These are phyloP conservation scores for Augochlora pura DNA, from an alignment of 1,140 invertebrate genomes.

Conservation along the genomic window DNA sequence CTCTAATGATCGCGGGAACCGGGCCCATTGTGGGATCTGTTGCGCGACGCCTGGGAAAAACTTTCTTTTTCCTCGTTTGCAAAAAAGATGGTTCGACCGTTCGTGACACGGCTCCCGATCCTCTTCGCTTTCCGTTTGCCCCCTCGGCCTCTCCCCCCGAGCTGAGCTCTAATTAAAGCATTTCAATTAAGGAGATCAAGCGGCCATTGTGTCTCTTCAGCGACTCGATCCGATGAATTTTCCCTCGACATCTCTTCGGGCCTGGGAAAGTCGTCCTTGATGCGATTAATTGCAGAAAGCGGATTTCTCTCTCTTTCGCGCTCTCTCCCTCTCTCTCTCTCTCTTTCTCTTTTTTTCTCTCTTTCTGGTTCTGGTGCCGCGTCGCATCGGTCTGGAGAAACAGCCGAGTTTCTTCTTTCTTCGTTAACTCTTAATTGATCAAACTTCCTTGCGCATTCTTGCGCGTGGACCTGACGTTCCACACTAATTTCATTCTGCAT, in stretches of 20 bases:
- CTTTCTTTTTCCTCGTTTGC: constrained; percentile 38
- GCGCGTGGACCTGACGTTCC: not conserved
- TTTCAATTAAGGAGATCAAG: constrained; percentile 60
- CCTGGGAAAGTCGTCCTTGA: constrained; percentile 53
- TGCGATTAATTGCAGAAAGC: constrained; percentile 59
- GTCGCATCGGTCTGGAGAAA: not conserved
- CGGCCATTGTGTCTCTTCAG: constrained; percentile 40
- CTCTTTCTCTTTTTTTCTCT: not conserved
- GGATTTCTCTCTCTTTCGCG: constrained; percentile 18
- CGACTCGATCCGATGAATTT: constrained; percentile 53
- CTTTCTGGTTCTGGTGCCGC: too few species aligned
- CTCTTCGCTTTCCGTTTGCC: not conserved
- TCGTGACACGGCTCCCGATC: constrained; percentile 7
- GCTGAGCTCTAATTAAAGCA: constrained; percentile 50
- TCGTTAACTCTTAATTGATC: constrained; percentile 33
- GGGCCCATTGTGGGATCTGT: constrained; percentile 46
- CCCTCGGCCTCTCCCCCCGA: not conserved
- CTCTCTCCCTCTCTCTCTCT: constrained; percentile 15
- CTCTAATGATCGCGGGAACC: constrained; percentile 42
- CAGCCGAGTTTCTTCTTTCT: constrained; percentile 32
- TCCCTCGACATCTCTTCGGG: constrained; percentile 38
- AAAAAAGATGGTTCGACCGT: constrained; percentile 34
- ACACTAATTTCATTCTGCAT: constrained; percentile 13
- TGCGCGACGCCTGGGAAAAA: constrained; percentile 28
- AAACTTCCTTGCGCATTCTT: constrained; percentile 5